A percentile compares a stretch with the other conserved stretches of the same genome.
phyloP scores from a whole-genome alignment of 2,113 vertebrate genomes.

The Proterorhinus semilunaris region DNA sequence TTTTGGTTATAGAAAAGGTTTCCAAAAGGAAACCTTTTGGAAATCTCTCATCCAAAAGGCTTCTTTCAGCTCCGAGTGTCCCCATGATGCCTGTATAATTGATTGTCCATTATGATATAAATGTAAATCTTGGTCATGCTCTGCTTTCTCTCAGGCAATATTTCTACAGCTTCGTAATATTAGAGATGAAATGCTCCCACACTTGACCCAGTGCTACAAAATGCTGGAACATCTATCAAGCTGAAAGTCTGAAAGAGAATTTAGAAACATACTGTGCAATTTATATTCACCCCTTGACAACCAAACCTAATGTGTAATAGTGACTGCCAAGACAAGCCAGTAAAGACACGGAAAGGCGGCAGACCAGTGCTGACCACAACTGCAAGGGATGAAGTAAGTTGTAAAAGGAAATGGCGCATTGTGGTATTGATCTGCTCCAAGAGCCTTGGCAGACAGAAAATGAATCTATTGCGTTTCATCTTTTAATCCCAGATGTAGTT shows the following conservation, averaged over 20 bases:
- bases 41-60: no score
- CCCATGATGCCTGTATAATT: no score
- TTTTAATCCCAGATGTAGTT: conserved; percentile 44
- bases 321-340: no score
- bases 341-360: background rate
- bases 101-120: no score
- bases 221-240: background rate
- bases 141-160: background rate
- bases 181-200: background rate
- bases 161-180: background rate
- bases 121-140: no score
- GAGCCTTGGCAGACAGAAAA: background rate
- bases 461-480: background rate
- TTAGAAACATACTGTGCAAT: background rate
- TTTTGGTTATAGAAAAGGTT: no score
- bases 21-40: no score
- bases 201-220: background rate
- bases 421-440: conserved; percentile 12
- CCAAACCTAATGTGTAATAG: background rate
- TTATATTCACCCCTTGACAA: background rate
- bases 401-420: conserved; percentile 3
- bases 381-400: background rate
- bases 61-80: no score
- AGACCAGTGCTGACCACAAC: background rate
- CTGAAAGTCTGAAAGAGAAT: background rate